Conservation (phyloP, 2,888 invertebrate genomes). For the Heliconius aoede region DNA sequence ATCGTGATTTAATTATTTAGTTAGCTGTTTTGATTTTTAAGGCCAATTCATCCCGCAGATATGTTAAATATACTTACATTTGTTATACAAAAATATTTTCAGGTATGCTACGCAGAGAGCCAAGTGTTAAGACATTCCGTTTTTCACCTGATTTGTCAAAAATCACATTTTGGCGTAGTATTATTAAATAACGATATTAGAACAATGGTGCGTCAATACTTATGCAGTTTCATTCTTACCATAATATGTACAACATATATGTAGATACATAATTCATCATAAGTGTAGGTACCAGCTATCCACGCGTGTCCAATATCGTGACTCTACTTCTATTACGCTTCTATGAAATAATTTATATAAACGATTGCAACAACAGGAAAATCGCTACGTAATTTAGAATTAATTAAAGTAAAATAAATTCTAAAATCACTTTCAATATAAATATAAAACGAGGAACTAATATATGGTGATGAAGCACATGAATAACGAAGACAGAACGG, state of each 20-base stretch:
- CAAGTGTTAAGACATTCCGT: neutral
- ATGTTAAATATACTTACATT: neutral
- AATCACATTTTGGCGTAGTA: neutral
- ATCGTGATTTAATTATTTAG: neutral
- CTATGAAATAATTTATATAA: slow-evolving; percentile 57
- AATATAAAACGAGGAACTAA: no score
- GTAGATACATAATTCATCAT: slow-evolving; percentile 34
- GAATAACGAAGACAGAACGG: slow-evolving; percentile 8
- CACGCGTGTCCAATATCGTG: slow-evolving; percentile 71
- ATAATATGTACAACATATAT: slow-evolving; percentile 65
- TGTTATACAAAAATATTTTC: neutral
- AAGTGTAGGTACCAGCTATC: slow-evolving; percentile 52
- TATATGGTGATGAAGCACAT: neutral
- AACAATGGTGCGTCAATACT: slow-evolving; percentile 42
- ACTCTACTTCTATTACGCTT: slow-evolving; percentile 56
- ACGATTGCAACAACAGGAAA: slow-evolving; percentile 47
- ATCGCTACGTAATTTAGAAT: slow-evolving; percentile 35
- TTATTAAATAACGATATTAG: neutral
- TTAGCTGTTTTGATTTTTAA: no score
- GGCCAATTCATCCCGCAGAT: neutral
- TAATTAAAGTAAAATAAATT: neutral
- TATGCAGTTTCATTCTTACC: slow-evolving; percentile 75
- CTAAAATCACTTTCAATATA: neutral
- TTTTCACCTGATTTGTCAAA: neutral
- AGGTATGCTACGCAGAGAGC: neutral